Percentiles rank a stretch among this genome's conserved stretches.
These are phyloP conservation scores for Archocentrus centrarchus DNA, from an alignment of 2,113 vertebrate genomes.

Conservation along the genomic window DNA sequence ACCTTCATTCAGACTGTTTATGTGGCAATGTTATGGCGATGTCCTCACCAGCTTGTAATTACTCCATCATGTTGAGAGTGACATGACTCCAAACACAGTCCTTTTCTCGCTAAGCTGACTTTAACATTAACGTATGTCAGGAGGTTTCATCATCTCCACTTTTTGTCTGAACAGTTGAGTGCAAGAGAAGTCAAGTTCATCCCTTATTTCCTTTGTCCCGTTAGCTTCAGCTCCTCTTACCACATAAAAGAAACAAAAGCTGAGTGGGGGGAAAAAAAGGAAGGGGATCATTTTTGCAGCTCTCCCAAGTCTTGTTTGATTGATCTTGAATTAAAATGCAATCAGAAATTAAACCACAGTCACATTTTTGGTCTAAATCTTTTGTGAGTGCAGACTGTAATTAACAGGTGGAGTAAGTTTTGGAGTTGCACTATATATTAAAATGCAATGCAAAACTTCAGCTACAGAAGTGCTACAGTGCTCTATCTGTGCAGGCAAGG, in stretches of 20 bases:
- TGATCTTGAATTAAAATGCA: neutral
- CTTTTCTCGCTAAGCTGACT: conserved; percentile 2
- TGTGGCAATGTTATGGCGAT: conserved; percentile 43
- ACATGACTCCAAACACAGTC: conserved; percentile 19
- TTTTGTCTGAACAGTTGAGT: conserved; percentile 10
- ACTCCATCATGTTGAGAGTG: conserved; percentile 23
- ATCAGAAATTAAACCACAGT: neutral
- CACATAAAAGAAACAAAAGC: neutral
- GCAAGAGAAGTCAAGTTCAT: conserved; percentile 14
- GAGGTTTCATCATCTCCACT: conserved; percentile 49
- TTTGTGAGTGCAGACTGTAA: neutral
- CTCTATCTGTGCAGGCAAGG: conserved; percentile 50
- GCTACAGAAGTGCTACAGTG: conserved; percentile 47
- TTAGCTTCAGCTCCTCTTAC: neutral
- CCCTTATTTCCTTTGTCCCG: neutral
- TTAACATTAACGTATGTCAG: neutral
- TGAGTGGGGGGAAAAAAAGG: no score
- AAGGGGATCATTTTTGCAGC: neutral
- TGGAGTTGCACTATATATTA: neutral
- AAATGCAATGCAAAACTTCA: conserved; percentile 29
- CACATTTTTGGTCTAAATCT: neutral
- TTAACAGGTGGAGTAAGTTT: neutral
- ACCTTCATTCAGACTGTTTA: conserved; percentile 47
- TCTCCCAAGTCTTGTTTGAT: neutral
- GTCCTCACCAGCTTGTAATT: conserved; percentile 49